phyloP scores from a whole-genome alignment of 2,113 vertebrate genomes.

The Mohoua ochrocephala region DNA sequence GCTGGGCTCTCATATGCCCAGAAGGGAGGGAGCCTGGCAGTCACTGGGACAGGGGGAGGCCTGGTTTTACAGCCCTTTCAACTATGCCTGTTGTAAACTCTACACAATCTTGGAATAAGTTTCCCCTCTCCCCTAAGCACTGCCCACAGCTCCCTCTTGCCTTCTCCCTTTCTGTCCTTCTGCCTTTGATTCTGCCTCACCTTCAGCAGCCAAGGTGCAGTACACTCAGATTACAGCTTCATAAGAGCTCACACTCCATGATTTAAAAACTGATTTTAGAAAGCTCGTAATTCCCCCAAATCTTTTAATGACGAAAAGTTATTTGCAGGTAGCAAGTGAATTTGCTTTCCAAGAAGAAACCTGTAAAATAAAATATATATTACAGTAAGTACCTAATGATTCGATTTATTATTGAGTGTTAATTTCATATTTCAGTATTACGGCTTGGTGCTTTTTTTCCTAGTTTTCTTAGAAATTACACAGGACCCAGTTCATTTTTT shows the following conservation, averaged over 20 bases:
- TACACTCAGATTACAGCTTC: neutral
- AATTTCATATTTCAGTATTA: neutral
- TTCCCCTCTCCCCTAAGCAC: neutral
- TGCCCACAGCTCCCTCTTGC: neutral
- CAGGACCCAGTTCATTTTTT: neutral
- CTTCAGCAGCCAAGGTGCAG: neutral
- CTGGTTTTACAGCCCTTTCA: neutral
- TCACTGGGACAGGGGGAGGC: neutral
- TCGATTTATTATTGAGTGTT: neutral
- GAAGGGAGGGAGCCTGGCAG: neutral
- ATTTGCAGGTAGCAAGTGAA: slow-evolving; percentile 75
- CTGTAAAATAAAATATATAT: slow-evolving; percentile 30
- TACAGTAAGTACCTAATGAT: neutral
- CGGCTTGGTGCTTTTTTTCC: neutral
- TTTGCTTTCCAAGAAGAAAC: slow-evolving; percentile 79
- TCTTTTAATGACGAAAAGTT: slow-evolving; percentile 77
- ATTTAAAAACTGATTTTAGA: neutral
- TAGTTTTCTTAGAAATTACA: neutral
- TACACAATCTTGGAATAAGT: neutral
- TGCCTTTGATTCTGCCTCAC: neutral
- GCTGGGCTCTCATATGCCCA: neutral
- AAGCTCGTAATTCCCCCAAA: slow-evolving; percentile 74
- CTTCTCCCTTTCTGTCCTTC: neutral
- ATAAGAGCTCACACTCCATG: neutral
- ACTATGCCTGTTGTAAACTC: neutral